These are phyloP conservation scores for Hyperopisus bebe DNA, from an alignment of 2,113 vertebrate genomes.

Conservation along the genomic window DNA sequence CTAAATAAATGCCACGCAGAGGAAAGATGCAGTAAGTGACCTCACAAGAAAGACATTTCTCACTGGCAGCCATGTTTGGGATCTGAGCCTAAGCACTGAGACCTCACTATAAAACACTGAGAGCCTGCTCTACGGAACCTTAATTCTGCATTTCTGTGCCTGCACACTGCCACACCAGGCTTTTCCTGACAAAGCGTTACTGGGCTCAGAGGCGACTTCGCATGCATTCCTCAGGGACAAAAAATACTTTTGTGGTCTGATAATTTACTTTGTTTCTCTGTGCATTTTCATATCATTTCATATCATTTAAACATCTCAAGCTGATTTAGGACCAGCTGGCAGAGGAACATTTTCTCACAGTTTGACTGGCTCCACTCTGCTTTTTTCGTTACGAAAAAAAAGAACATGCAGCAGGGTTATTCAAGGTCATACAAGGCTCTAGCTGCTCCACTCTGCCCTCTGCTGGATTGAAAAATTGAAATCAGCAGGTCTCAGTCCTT, in stretches of 20 bases:
- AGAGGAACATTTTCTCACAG: background rate
- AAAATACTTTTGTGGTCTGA: background rate
- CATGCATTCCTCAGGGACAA: background rate
- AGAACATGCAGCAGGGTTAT: background rate
- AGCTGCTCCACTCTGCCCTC: conserved; percentile 5
- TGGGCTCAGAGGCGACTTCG: background rate
- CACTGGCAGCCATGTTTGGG: background rate
- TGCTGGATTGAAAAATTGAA: background rate
- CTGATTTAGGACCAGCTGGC: background rate
- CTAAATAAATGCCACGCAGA: background rate
- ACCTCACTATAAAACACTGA: background rate
- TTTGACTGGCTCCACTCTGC: background rate
- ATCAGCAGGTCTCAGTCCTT: background rate
- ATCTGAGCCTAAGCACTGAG: background rate
- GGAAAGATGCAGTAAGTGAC: background rate
- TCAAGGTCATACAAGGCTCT: background rate
- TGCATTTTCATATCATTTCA: background rate
- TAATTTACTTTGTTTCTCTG: background rate
- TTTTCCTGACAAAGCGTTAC: background rate
- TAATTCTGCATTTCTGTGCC: background rate
- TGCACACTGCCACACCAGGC: background rate
- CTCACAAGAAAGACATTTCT: background rate
- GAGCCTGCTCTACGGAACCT: background rate
- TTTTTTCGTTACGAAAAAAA: background rate
- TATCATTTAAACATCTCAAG: background rate